Percentiles rank a stretch among this genome's conserved stretches.
phyloP scores from a whole-genome alignment of 2,888 invertebrate genomes.

The Hemicrepidius hirtus region DNA sequence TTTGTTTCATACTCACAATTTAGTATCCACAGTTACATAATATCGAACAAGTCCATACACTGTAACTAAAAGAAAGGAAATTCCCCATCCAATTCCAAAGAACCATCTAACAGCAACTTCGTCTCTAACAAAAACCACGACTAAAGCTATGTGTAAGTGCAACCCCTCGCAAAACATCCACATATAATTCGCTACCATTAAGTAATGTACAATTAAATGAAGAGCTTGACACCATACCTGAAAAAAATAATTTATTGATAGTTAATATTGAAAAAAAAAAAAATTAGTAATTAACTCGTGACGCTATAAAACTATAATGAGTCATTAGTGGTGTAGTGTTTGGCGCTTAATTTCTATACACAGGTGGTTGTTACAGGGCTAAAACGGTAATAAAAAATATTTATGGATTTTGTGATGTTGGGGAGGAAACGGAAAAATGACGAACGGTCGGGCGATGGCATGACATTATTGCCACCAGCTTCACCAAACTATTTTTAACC shows the following conservation, averaged over 20 bases:
- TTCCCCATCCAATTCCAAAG: conserved; percentile 80
- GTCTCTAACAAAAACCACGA: conserved; percentile 85
- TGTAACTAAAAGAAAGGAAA: conserved; percentile 74
- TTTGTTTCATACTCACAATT: conserved; percentile 74
- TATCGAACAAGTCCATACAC: conserved; percentile 71
- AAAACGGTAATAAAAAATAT: too few relatives aligned
- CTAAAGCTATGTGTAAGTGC: conserved; percentile 84
- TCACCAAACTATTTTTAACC: too few relatives aligned
- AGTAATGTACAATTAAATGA: conserved; percentile 80
- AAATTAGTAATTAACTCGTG: background rate
- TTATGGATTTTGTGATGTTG: too few relatives aligned
- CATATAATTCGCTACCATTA: conserved; percentile 85
- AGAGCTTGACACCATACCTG: conserved; percentile 83
- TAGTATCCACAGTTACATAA: conserved; percentile 73
- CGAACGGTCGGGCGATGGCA: too few relatives aligned
- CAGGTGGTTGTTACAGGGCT: too few relatives aligned
- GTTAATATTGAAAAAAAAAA: too few relatives aligned
- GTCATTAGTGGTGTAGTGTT: too few relatives aligned
- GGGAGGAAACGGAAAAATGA: too few relatives aligned
- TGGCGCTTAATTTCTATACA: too few relatives aligned
- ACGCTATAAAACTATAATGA: too few relatives aligned
- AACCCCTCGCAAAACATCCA: conserved; percentile 92
- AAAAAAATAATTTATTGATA: conserved; percentile 56
- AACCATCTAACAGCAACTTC: conserved; percentile 83
- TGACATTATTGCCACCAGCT: too few relatives aligned